phyloP scores from a whole-genome alignment of 2,888 invertebrate species.

The Ectobius pallidus region DNA sequence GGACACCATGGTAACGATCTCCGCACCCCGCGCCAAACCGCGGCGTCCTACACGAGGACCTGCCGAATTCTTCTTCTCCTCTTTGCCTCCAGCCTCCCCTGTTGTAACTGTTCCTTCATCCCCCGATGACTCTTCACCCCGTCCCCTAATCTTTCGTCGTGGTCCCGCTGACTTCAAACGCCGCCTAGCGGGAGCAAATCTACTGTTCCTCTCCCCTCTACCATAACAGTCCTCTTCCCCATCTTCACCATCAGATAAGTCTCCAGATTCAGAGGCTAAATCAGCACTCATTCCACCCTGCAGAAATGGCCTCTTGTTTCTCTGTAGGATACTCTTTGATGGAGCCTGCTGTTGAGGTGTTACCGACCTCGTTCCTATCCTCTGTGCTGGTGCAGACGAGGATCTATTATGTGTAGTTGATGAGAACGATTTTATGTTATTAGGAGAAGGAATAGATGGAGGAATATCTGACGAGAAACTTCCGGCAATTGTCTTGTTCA shows the following conservation, averaged over 20 bases:
- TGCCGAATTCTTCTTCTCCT: slow-evolving; percentile 41
- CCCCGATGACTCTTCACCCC: slow-evolving; percentile 42
- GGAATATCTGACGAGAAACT: slow-evolving; percentile 38
- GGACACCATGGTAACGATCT: slow-evolving; percentile 70
- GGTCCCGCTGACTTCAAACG: slow-evolving; percentile 29
- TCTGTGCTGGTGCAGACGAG: slow-evolving; percentile 30
- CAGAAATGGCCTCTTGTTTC: not conserved
- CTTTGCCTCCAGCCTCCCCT: slow-evolving; percentile 31
- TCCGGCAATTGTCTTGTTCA: slow-evolving; percentile 36
- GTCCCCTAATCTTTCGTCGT: slow-evolving; percentile 31
- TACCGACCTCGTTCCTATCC: not conserved
- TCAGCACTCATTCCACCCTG: not conserved
- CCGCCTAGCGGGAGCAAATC: slow-evolving; percentile 34
- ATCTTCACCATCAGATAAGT: slow-evolving; percentile 38
- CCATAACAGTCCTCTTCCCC: not conserved
- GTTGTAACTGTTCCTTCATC: no score
- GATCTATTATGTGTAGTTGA: no score
- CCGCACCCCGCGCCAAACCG: slow-evolving; percentile 49
- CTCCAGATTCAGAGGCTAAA: not conserved
- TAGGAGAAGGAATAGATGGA: slow-evolving; percentile 9
- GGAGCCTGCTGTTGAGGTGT: not conserved
- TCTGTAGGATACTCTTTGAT: slow-evolving; percentile 9
- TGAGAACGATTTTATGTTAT: no score
- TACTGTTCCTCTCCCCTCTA: slow-evolving; percentile 32
- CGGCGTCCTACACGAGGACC: slow-evolving; percentile 46